Base-by-base conservation (phyloP, 2,888 invertebrate species). In the Lomographa bimaculata region DNA sequence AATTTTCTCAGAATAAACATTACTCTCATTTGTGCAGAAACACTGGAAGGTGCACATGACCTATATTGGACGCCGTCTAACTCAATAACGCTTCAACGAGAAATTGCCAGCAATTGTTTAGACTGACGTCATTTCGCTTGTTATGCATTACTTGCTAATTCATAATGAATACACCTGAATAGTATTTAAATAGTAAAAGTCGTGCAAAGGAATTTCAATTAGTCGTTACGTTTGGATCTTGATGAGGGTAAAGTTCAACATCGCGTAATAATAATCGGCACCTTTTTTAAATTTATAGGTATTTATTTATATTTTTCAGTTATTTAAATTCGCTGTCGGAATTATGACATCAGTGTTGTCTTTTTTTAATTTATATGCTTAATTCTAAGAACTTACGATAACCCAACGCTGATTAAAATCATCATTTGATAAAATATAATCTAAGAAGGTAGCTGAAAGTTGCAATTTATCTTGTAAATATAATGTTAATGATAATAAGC, bases 161-260 rank as follows among this genome's bases (percentile, higher is more conserved):
- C 32, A 36, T 42, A 40, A 37, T 25, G 39, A 26, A 29, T 34
- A 27, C 14, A 14, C 34, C 21, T 16, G 10, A n/a, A 9, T 23
- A 14, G 9, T 21, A n/a, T 26, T n/a, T 27, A 33, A 39, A 10
- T 17, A 24, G 11, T 12, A 9, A 33, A 23, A 14, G 3, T 12
- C 7, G 12, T 11, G 24, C 18, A 25, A 19, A 20, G 25, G 12
- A 16, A 20, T 35, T 29, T 34, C 35, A 20, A 35, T 35, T 20
- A 4, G 9, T 11, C 10, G 5, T 16, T 16, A 8, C 24, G 20
- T 30, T 25, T 38, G n/a, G 23, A 27, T 28, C 24, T 17, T 11
- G 8, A 24, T 25, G 56, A 62, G 57, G 53, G 50, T 51, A 63
- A 61, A 60, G 49, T 56, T 64, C 57, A 59, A 58, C 50, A 57